Percentiles rank a stretch among this genome's conserved stretches.
These are phyloP conservation scores for Orchesella flavescens DNA, from an alignment of 2,888 invertebrate species.

Conservation along the genomic window DNA sequence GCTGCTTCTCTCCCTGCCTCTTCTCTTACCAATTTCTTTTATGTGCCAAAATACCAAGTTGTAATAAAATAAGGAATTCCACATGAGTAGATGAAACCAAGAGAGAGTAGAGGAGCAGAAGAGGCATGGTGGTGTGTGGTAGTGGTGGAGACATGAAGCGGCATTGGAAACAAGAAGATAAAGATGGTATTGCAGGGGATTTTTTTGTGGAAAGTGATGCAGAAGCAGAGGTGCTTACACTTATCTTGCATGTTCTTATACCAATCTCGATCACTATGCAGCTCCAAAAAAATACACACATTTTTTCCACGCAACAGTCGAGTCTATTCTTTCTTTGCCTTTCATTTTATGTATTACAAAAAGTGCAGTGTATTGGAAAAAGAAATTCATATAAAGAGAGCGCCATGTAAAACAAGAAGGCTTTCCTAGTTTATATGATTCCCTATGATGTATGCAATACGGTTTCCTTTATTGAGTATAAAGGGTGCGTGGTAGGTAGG, in stretches of 20 bases:
- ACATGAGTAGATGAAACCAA: slow-evolving; percentile 67
- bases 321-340: no score
- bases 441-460: slow-evolving; percentile 40
- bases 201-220: background rate
- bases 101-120: slow-evolving; percentile 31
- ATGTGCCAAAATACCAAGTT: slow-evolving; percentile 71
- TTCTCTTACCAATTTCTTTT: slow-evolving; percentile 65
- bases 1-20: slow-evolving; percentile 18
- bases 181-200: slow-evolving; percentile 51
- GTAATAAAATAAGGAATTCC: slow-evolving; percentile 72
- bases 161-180: slow-evolving; percentile 51
- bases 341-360: no score
- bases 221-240: slow-evolving; percentile 25
- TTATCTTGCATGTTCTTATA: slow-evolving; percentile 14
- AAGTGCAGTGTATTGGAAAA: slow-evolving; percentile 46
- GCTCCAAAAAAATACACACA: slow-evolving; percentile 16
- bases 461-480: slow-evolving; percentile 25
- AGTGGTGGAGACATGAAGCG: no score
- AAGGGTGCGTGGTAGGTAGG: no score
- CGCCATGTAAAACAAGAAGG: slow-evolving; percentile 11
- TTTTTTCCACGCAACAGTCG: slow-evolving; percentile 34
- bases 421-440: slow-evolving; percentile 37
- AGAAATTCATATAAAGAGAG: slow-evolving; percentile 28
- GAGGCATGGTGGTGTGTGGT: slow-evolving; percentile 20
- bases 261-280: background rate